Conservation (phyloP, 2,888 invertebrate species). For the Uropetala carovei region DNA sequence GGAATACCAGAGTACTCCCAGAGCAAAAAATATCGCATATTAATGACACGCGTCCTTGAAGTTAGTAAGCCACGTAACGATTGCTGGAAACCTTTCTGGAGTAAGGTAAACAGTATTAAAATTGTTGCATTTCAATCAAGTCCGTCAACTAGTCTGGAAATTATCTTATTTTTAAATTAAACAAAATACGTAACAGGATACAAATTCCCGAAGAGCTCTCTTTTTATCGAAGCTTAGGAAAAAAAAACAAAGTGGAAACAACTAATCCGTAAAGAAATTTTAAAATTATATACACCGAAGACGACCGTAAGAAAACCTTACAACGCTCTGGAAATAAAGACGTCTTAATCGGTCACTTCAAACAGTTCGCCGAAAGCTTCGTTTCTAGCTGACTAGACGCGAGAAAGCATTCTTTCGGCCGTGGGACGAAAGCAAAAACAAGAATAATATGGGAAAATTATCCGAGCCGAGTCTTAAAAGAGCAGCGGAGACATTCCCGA, state of each 20-base stretch:
- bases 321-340: neutral
- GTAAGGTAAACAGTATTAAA: no score
- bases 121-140: no score
- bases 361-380: neutral
- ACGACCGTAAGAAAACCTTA: neutral
- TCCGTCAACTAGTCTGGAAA: no score
- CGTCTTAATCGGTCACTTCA: neutral
- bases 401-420: neutral
- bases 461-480: neutral
- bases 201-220: neutral
- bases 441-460: neutral
- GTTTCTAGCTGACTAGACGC: neutral
- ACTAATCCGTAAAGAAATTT: neutral
- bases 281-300: neutral
- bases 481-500: neutral
- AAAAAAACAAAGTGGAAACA: no score
- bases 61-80: no score
- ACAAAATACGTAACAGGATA: neutral
- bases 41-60: no score
- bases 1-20: no score
- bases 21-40: no score
- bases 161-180: neutral
- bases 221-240: no score
- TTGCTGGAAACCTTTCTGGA: no score
- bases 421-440: conserved; percentile 11